Evolutionary conservation across 2,888 invertebrate species (phyloP).

Genomic region (Cerastis rubricosa): DNA sequence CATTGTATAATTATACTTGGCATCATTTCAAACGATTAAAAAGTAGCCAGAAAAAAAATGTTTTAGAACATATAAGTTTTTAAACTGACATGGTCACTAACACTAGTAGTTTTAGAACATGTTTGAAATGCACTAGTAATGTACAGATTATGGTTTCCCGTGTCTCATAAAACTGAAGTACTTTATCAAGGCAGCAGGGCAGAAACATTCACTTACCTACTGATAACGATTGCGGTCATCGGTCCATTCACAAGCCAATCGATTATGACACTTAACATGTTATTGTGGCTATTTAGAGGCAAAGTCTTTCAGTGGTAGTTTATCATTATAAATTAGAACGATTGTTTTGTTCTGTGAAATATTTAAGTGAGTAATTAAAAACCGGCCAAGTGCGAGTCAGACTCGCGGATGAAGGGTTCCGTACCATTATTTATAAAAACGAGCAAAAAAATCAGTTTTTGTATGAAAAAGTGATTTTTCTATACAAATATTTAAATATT

Average conservation of each 20-base stretch:
- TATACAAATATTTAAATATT: no score
- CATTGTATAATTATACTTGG: no score
- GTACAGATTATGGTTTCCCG: background rate
- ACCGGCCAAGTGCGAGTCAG: no score
- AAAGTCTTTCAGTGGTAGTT: constrained; percentile 11
- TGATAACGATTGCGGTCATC: constrained; percentile 38
- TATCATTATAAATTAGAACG: background rate
- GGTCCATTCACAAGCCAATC: background rate
- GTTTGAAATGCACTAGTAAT: background rate
- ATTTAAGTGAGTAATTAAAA: background rate
- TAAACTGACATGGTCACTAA: no score
- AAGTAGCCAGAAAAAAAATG: no score
- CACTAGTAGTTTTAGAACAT: no score
- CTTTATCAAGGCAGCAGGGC: constrained; percentile 22
- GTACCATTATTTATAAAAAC: no score
- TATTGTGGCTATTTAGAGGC: constrained; percentile 5
- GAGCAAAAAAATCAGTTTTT: no score
- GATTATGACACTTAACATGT: constrained; percentile 39
- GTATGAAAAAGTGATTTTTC: no score
- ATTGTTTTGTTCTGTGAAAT: constrained; percentile 7
- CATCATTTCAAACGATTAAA: no score
- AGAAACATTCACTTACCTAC: constrained; percentile 34
- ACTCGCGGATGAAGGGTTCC: no score
- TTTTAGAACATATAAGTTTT: no score
- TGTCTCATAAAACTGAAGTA: constrained; percentile 24